Evolutionary conservation across 2,113 vertebrate genomes (phyloP).

Genomic region (Numenius arquata): DNA sequence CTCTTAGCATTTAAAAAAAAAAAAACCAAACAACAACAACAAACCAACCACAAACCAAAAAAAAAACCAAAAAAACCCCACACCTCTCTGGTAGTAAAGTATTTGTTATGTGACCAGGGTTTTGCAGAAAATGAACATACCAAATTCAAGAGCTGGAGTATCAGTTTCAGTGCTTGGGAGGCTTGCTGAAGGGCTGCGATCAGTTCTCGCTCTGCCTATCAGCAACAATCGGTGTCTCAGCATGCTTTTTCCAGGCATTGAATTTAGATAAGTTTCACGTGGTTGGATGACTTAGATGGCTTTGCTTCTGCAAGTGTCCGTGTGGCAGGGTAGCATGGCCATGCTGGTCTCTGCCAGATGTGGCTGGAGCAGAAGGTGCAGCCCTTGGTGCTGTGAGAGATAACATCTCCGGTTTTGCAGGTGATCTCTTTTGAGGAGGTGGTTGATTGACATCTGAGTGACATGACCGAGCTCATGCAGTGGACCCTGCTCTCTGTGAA

Average conservation of each 20-base stretch:
- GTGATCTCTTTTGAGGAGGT: too few species aligned
- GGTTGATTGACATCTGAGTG: not conserved
- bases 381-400: not conserved
- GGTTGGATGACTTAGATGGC: not conserved
- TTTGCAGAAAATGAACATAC: not conserved
- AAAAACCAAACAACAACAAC: too few species aligned
- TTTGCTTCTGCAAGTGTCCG: not conserved
- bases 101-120: not conserved
- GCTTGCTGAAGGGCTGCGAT: not conserved
- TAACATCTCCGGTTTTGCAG: too few species aligned
- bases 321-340: accelerated
- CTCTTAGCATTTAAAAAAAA: not conserved
- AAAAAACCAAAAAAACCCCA: not conserved
- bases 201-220: not conserved
- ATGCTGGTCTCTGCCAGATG: not conserved
- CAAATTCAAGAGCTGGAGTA: accelerated
- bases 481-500: accelerated
- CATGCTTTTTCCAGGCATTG: accelerated
- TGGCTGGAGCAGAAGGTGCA: not conserved
- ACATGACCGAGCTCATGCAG: accelerated
- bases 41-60: not conserved
- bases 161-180: not conserved
- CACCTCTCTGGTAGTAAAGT: not conserved
- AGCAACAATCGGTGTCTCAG: accelerated
- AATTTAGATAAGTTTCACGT: accelerated